phyloP scores from a whole-genome alignment of 2,888 invertebrate genomes.

The Gonocerus acuteangulatus region DNA sequence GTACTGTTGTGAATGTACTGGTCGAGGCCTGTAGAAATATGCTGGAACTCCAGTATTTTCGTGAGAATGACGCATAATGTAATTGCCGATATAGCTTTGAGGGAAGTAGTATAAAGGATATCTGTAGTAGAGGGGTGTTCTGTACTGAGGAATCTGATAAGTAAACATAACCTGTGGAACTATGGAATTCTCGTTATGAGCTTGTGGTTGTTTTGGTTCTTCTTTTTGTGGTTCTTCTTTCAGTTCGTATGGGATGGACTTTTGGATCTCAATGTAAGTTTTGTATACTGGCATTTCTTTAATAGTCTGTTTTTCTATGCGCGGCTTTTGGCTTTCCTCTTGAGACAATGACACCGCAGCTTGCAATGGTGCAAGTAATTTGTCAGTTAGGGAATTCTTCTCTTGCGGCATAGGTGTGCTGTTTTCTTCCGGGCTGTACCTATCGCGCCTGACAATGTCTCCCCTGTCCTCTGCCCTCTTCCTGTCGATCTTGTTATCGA shows the following conservation, averaged over 20 bases:
- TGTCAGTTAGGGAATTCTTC: conserved; percentile 27
- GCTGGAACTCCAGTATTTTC: conserved; percentile 27
- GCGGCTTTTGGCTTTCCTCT: conserved; percentile 26
- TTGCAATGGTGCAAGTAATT: conserved; percentile 37
- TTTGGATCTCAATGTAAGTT: conserved; percentile 42
- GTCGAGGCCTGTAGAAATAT: conserved; percentile 11
- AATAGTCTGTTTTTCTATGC: conserved; percentile 34
- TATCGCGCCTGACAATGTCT: conserved; percentile 27
- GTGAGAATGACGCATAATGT: conserved; percentile 33
- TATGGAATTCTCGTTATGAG: conserved; percentile 25
- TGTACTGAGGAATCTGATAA: conserved; percentile 27
- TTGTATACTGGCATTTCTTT: conserved; percentile 40
- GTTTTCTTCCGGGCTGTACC: conserved; percentile 21
- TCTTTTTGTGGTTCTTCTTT: conserved; percentile 26
- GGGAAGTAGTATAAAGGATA: conserved; percentile 31
- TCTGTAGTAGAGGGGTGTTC: conserved; percentile 26
- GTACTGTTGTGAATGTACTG: conserved; percentile 4
- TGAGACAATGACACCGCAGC: conserved; percentile 36
- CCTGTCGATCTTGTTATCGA: conserved; percentile 27
- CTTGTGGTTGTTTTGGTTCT: neutral
- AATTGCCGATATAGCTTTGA: conserved; percentile 30
- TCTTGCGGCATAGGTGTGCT: neutral
- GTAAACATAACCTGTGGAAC: conserved; percentile 17
- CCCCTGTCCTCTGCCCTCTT: conserved; percentile 22
- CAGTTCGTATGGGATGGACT: conserved; percentile 37